Evolutionary conservation across 53 echinoderm and acorn worm species (phyloP).

Genomic region (Actinopyga echinites): DNA sequence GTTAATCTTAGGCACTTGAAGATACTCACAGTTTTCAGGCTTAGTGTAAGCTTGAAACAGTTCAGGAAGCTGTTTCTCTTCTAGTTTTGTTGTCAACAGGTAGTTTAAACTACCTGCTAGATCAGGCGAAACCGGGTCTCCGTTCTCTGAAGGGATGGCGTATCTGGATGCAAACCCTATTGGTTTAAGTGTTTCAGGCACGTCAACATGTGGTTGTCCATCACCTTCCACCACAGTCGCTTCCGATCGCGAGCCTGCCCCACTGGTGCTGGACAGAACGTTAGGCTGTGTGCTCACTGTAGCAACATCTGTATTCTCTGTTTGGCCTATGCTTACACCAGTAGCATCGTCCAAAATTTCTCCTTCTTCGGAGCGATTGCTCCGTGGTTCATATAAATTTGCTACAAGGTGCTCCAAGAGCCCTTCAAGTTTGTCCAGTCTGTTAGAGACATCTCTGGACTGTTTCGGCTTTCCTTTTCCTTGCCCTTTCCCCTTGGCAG

Average conservation of each 20-base stretch:
- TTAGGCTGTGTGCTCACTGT: background rate
- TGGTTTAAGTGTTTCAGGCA: too few species aligned
- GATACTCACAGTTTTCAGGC: too few species aligned
- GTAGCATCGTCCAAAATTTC: background rate
- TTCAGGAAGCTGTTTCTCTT: too few species aligned
- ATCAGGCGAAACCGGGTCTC: too few species aligned
- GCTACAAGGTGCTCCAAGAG: conserved; percentile 7
- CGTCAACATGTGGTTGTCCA: too few species aligned
- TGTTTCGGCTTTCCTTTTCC: background rate
- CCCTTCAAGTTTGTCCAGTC: background rate
- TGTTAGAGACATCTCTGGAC: background rate
- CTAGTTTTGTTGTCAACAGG: too few species aligned
- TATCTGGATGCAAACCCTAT: too few species aligned
- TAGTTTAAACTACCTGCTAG: too few species aligned
- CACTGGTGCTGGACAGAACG: background rate
- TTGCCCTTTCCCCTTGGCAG: background rate
- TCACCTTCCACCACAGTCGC: background rate
- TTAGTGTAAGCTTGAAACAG: too few species aligned
- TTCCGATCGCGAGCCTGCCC: background rate
- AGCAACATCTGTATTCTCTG: background rate
- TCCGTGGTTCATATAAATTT: background rate
- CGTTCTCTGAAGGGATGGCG: too few species aligned
- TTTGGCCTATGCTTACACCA: background rate
- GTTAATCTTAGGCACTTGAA: too few species aligned
- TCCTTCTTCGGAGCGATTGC: background rate